Evolutionary conservation across 2,888 invertebrate genomes (phyloP).

Genomic region (Oscheius sp.): DNA sequence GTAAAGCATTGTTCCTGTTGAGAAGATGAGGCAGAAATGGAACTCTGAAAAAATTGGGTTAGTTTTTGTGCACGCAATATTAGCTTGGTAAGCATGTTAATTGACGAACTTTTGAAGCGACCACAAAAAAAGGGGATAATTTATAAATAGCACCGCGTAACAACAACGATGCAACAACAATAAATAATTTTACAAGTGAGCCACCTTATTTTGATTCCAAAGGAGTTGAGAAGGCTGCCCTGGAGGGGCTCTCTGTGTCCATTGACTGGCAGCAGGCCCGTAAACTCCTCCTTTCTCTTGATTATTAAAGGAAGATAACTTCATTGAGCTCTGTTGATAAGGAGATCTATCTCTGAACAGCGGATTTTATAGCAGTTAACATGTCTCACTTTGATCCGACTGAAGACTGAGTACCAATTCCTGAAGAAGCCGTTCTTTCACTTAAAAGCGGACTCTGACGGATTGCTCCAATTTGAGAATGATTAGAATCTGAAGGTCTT

Average conservation of each 20-base stretch:
- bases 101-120: neutral
- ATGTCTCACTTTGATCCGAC: slow-evolving; percentile 18
- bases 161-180: slow-evolving; percentile 25
- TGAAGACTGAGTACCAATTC: slow-evolving; percentile 28
- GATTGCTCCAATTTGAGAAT: slow-evolving; percentile 12
- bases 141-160: slow-evolving; percentile 15
- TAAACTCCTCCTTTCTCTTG: slow-evolving; percentile 46
- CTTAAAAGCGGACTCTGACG: slow-evolving; percentile 56
- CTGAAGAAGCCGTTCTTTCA: slow-evolving; percentile 42
- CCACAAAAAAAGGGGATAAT: neutral
- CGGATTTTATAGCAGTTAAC: neutral
- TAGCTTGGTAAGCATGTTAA: neutral
- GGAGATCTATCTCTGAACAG: slow-evolving; percentile 51
- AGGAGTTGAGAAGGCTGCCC: slow-evolving; percentile 58
- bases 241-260: slow-evolving; percentile 50
- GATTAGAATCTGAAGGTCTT: slow-evolving; percentile 21
- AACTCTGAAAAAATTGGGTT: slow-evolving; percentile 25
- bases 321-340: slow-evolving; percentile 55
- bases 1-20: slow-evolving; percentile 65
- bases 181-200: slow-evolving; percentile 24
- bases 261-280: slow-evolving; percentile 43
- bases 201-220: slow-evolving; percentile 56
- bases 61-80: slow-evolving; percentile 1
- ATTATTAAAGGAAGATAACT: slow-evolving; percentile 55
- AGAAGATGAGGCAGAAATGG: slow-evolving; percentile 52